Evolutionary conservation across 2,113 vertebrate genomes (phyloP), one percentile per base, ranked within the genome.

Genomic region (Hippocampus mohnikei): DNA sequence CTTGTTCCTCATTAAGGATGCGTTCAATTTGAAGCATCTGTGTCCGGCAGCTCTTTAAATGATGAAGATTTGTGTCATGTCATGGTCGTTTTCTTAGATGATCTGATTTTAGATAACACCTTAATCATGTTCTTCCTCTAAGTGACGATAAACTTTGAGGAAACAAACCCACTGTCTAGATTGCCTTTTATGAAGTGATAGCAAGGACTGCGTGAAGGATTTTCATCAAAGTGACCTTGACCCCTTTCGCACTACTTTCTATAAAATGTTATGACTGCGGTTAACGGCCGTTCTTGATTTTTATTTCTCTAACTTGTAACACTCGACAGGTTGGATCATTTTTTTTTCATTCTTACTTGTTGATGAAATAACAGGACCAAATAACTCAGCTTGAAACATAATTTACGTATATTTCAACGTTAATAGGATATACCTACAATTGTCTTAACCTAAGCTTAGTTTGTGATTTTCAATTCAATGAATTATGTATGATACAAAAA

Each of bases 1-100:
- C 67, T 37, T 13, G 76, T 75, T 78, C 72, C 77, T 80, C 46
- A 15, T 56, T 71, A 37, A 27, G 55, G 23, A 25, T 1, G 65
- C 73, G 71, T 70, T 81, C 82, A 85, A 88, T 71, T 15, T 75
- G 64, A 75, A 68, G 76, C 48, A 66, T 77, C 62, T 23, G 25
- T 69, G 13, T 65, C 44, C 71, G 63, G 65, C 55, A 23, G 18
- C 13, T 44, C 73, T 72, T 72, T 75, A 61, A 74, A 23, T 12
- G 42, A 71, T 66, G 62, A 73, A 15, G 50, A 46, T 50, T 21
- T 46, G 37, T 70, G 64, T 71, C 52, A 29, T 1, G 67, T 66
- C 59, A 71, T 2, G 50, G 69, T 4, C 37, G 3, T 74, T 69
- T 74, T 66, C 75, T 64, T 1, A 3, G 2, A 0, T 46, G 71